These are phyloP conservation scores for Apaloderma vittatum DNA, from an alignment of 2,113 vertebrate genomes.

Conservation along the genomic window DNA sequence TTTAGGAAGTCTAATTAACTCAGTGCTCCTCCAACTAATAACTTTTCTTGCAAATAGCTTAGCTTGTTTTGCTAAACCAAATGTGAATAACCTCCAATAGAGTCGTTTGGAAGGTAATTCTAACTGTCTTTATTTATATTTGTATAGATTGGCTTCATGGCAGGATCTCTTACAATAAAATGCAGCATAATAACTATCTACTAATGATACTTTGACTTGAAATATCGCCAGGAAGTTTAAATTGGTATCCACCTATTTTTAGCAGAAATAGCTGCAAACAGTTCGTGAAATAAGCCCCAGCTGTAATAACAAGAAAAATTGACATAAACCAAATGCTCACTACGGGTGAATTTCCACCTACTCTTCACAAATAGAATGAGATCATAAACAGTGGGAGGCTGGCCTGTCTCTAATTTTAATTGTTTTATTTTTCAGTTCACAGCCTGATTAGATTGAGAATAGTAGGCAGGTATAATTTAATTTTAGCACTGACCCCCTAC, in stretches of 20 bases:
- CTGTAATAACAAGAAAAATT: constrained; percentile 73
- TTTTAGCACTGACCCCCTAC: constrained; percentile 60
- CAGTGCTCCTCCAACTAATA: constrained; percentile 11
- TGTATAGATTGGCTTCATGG: constrained; percentile 59
- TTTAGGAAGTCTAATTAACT: constrained; percentile 50
- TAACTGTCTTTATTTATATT: constrained; percentile 66
- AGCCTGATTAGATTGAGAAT: constrained; percentile 67
- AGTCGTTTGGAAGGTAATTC: constrained; percentile 14
- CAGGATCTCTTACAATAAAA: constrained; percentile 63
- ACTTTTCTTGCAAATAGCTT: constrained; percentile 56
- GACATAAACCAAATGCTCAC: constrained; percentile 74
- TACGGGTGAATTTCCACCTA: constrained; percentile 71
- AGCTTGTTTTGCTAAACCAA: constrained; percentile 52
- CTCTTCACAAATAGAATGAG: constrained; percentile 61
- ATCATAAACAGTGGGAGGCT: constrained; percentile 60
- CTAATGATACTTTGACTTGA: constrained; percentile 71
- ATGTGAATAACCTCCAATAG: constrained; percentile 55
- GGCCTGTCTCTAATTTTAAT: constrained; percentile 70
- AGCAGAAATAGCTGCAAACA: constrained; percentile 68
- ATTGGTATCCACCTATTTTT: constrained; percentile 72
- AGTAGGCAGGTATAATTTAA: constrained; percentile 67
- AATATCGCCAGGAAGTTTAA: constrained; percentile 64
- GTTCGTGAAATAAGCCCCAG: constrained; percentile 69
- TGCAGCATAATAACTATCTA: constrained; percentile 64
- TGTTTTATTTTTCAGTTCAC: constrained; percentile 68